Evolutionary conservation across 2,888 invertebrate species (phyloP).

Genomic region (Aphodius granarius): DNA sequence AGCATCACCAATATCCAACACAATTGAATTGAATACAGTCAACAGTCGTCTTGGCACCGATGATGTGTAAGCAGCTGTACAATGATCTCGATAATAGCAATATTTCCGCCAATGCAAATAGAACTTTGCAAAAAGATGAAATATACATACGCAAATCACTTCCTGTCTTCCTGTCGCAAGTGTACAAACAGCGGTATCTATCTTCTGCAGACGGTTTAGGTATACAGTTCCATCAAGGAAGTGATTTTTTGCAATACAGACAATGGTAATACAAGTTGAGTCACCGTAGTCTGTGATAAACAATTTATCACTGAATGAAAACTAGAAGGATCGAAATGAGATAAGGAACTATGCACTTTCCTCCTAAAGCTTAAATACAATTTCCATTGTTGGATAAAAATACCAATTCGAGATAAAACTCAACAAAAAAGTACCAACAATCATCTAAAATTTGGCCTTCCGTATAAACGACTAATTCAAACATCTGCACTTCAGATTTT

Average conservation of each 20-base stretch:
- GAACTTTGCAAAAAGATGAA: not conserved
- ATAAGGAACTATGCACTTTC: no score
- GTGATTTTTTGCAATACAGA: not conserved
- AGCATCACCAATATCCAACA: not conserved
- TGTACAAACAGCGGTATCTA: not conserved
- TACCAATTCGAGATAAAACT: not conserved
- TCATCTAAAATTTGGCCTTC: not conserved
- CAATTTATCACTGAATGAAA: not conserved
- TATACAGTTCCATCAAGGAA: not conserved
- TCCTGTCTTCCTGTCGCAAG: not conserved
- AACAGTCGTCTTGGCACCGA: not conserved
- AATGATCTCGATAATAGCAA: not conserved
- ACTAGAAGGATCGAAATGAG: no score
- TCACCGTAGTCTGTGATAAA: not conserved
- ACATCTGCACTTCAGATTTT: not conserved
- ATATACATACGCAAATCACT: not conserved
- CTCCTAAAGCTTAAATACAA: no score
- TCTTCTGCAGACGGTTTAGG: not conserved
- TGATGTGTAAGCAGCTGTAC: not conserved
- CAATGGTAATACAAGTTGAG: not conserved
- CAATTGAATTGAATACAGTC: not conserved
- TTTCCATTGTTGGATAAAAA: no score
- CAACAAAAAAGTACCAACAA: not conserved
- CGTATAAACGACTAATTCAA: not conserved
- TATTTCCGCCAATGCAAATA: not conserved